Evolutionary conservation across 1,140 invertebrate species (phyloP).

Genomic region (Lineus longissimus): DNA sequence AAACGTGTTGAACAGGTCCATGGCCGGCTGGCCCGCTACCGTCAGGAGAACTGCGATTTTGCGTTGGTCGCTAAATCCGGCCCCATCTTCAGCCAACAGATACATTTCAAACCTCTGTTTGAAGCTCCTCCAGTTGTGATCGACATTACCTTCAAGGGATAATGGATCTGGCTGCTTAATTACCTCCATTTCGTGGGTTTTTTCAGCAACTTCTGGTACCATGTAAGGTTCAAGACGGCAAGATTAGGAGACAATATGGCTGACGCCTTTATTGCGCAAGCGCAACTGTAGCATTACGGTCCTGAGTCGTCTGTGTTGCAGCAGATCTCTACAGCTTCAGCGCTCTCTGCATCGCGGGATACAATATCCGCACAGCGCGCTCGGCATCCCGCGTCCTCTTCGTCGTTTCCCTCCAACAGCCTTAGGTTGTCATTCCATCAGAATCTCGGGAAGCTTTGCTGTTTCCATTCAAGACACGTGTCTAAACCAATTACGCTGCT

Average conservation of each 20-base stretch:
- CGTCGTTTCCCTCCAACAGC: no score
- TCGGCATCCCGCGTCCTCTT: no score
- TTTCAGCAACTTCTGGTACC: neutral
- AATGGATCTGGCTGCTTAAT: slow-evolving; percentile 6
- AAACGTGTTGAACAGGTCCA: neutral
- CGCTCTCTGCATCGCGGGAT: no score
- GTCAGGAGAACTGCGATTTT: neutral
- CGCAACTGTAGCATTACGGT: no score
- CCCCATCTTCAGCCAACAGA: no score
- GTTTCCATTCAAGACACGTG: no score
- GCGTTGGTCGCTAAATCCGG: neutral
- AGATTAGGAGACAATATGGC: neutral
- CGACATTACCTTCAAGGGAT: neutral
- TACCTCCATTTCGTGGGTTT: neutral
- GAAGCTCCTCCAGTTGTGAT: neutral
- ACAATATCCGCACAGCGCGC: no score
- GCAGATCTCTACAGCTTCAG: no score
- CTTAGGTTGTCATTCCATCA: no score
- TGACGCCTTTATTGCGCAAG: neutral
- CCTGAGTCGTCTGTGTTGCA: no score
- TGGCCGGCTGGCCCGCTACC: slow-evolving; percentile 1
- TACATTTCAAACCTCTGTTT: neutral
- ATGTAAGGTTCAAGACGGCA: neutral
- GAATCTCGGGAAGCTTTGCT: no score
- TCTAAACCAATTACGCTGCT: no score